Evolutionary conservation across 2,113 vertebrate species (phyloP).

Genomic region (Grammomys dolichurus): DNA sequence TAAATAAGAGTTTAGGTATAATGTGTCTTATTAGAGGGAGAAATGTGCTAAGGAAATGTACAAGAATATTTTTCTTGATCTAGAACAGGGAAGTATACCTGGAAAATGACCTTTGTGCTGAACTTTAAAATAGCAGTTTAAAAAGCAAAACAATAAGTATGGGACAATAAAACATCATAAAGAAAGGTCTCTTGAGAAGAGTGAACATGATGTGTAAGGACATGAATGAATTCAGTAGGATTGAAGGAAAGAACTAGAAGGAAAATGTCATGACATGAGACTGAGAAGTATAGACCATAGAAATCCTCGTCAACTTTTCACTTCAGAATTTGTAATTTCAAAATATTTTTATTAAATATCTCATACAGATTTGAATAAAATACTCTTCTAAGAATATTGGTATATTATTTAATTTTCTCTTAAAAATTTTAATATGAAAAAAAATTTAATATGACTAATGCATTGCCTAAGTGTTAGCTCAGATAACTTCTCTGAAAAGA

Average conservation of each 20-base stretch:
- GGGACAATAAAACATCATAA: neutral
- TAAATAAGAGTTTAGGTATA: slow-evolving; percentile 24
- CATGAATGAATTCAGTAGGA: slow-evolving; percentile 28
- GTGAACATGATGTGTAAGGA: neutral
- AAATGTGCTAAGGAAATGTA: slow-evolving; percentile 23
- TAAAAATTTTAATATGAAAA: neutral
- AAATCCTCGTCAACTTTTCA: neutral
- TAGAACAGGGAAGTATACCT: neutral
- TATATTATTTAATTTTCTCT: slow-evolving; percentile 59
- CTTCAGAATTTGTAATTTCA: slow-evolving; percentile 54
- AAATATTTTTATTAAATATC: slow-evolving; percentile 13
- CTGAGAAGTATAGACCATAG: neutral
- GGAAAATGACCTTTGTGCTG: slow-evolving; percentile 28
- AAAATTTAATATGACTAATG: neutral
- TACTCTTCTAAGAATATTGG: slow-evolving; percentile 36
- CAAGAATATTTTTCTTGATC: slow-evolving; percentile 40
- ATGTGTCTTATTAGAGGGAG: neutral
- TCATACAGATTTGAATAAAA: neutral
- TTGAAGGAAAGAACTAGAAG: neutral
- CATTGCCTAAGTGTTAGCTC: slow-evolving; percentile 22
- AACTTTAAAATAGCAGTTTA: slow-evolving; percentile 52
- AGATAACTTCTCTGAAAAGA: slow-evolving; percentile 43
- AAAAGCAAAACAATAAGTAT: slow-evolving; percentile 25
- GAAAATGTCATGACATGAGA: slow-evolving; percentile 13
- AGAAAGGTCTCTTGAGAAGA: slow-evolving; percentile 23